Evolutionary conservation across 2,113 vertebrate species (phyloP), one percentile per base, ranked within the genome.

Genomic region (Empidonax traillii): DNA sequence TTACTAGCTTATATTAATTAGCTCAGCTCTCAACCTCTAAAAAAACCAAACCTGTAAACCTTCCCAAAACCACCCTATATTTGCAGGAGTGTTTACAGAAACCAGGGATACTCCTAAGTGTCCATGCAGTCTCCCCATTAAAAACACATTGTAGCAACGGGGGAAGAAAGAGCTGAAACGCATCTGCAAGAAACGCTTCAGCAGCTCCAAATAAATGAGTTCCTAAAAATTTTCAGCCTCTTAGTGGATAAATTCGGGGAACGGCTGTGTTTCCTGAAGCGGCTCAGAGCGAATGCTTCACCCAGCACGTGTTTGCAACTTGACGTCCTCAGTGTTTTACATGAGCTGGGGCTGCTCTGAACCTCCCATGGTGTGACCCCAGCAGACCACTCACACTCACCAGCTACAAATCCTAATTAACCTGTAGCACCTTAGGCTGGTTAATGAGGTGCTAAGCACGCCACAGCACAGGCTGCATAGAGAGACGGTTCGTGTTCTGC

Each of bases 401-500:
- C 37, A 73, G 59, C 53, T 33, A n/a, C 69, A 75, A 74, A 80
- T 53, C 73, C 84, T 58, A 53, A 84, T 78, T 74, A 92, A 77
- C 49, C 43, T 14, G 0, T 13, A 66, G 18, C 25, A 41, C 8
- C 49, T 31, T 10, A 51, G 67, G 27, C 22, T 66, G 44, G 14
- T 52, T 87, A 87, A 63, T 1, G 56, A 85, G 52, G 28, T 23
- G 65, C 76, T 53, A 46, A 74, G 47, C 22, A 46, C 91, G 63
- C 72, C 76, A 14, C 2, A 15, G 52, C 19, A 47, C 28, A 31
- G 66, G 17, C 39, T 81, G 21, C 0, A 0, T 1, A 37, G 10
- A 72, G 43, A 72, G 9, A 15, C 3, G 1, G 11, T 0, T 0
- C 10, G 4, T 3, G 0, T 30, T 61, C 66, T 20, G 8, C 83